These are phyloP conservation scores for Sylvicola cinctus DNA, from an alignment of 2,888 invertebrate species.

Conservation along the genomic window DNA sequence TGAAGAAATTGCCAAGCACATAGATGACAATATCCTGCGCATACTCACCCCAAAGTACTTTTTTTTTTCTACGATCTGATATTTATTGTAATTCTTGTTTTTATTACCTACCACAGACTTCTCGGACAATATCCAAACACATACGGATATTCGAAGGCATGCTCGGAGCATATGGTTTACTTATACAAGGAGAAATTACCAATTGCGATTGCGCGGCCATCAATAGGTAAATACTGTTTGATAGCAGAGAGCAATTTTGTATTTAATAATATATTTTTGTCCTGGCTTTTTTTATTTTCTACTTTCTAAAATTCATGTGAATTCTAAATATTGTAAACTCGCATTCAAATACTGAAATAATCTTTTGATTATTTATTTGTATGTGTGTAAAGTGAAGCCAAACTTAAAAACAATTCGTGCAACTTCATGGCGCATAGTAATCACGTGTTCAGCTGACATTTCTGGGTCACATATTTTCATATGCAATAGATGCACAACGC, in stretches of 20 bases:
- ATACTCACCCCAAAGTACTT: slow-evolving; percentile 35
- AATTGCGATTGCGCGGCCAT: slow-evolving; percentile 60
- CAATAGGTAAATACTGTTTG: slow-evolving; percentile 50
- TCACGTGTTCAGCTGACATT: too few species aligned
- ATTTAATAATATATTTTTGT: background rate
- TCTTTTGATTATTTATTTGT: too few species aligned
- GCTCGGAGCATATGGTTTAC: slow-evolving; percentile 57
- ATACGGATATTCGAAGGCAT: slow-evolving; percentile 72
- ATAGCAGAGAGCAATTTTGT: too few species aligned
- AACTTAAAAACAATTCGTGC: too few species aligned
- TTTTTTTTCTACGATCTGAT: slow-evolving; percentile 9
- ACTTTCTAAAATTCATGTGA: too few species aligned
- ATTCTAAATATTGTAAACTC: too few species aligned
- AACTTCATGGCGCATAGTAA: too few species aligned
- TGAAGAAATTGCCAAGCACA: slow-evolving; percentile 35
- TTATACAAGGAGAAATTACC: slow-evolving; percentile 46
- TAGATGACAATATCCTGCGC: slow-evolving; percentile 36
- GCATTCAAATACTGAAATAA: too few species aligned
- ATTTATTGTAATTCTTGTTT: background rate
- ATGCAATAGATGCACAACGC: too few species aligned
- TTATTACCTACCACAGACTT: slow-evolving; percentile 24
- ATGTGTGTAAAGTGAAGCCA: too few species aligned
- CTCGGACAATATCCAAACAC: slow-evolving; percentile 61
- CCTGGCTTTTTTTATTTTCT: background rate
- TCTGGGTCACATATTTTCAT: too few species aligned